phyloP scores from a whole-genome alignment of 1,140 invertebrate genomes.

The Dreissena polymorpha region DNA sequence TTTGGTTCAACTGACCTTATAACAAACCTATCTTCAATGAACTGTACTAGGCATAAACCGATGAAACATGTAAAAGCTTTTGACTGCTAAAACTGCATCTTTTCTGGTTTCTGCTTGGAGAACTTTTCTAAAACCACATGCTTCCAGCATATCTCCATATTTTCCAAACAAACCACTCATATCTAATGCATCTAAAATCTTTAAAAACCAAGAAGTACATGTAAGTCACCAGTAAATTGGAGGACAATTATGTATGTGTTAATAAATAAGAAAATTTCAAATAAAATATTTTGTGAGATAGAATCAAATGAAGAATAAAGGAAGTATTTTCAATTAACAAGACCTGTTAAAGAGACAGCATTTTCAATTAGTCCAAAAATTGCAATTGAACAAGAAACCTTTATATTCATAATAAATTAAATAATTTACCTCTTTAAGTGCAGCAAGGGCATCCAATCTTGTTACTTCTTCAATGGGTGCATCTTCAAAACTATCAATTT shows the following conservation, averaged over 20 bases:
- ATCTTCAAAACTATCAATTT: not conserved
- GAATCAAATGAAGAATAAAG: not conserved
- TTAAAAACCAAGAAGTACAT: not conserved
- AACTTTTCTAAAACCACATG: constrained; percentile 27
- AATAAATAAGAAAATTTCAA: not conserved
- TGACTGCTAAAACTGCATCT: constrained; percentile 12
- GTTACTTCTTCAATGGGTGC: not conserved
- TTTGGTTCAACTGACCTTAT: too few relatives aligned
- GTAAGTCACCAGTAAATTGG: not conserved
- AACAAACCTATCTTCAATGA: constrained; percentile 48
- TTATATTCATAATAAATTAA: too few relatives aligned
- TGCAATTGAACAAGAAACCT: too few relatives aligned
- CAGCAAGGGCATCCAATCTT: not conserved
- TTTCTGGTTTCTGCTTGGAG: not conserved
- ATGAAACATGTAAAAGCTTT: constrained; percentile 28
- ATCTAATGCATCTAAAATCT: constrained; percentile 1
- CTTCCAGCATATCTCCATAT: constrained; percentile 16
- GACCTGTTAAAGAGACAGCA: not conserved
- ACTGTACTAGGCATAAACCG: constrained; percentile 28
- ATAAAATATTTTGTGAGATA: not conserved
- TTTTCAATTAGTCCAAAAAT: too few relatives aligned
- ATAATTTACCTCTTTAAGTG: constrained; percentile 31
- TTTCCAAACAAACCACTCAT: not conserved
- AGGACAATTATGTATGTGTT: not conserved
- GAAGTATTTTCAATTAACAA: not conserved